These are phyloP conservation scores for Uloborus diversus DNA, from an alignment of 1,140 invertebrate species.

Conservation along the genomic window DNA sequence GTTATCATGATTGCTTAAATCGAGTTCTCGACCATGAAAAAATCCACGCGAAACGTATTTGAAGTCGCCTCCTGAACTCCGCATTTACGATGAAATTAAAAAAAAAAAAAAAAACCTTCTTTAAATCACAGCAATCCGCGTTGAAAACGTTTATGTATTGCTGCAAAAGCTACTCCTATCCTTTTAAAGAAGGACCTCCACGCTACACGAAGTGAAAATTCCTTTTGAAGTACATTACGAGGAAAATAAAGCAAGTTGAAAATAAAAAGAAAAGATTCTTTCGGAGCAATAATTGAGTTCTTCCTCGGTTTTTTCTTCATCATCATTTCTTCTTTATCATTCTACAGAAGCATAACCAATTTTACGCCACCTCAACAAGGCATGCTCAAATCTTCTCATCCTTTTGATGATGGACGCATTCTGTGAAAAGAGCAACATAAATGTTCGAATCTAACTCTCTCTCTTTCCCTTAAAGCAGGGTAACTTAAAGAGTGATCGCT, in stretches of 20 bases:
- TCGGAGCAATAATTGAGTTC: constrained; percentile 47
- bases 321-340: constrained; percentile 40
- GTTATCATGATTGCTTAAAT: too few relatives aligned
- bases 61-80: too few relatives aligned
- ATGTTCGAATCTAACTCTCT: constrained; percentile 4
- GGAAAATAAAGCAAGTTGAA: neutral
- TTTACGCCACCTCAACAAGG: constrained; percentile 44
- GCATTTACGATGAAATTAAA: too few relatives aligned
- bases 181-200: too few relatives aligned
- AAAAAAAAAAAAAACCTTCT: too few relatives aligned
- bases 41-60: too few relatives aligned
- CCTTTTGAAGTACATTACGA: constrained; percentile 38
- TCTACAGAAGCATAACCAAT: constrained; percentile 34
- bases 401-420: constrained; percentile 36
- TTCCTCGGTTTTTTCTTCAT: constrained; percentile 35
- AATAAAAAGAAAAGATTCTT: neutral
- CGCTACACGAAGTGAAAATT: constrained; percentile 43
- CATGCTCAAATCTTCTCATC: constrained; percentile 35
- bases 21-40: too few relatives aligned
- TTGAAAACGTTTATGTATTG: too few relatives aligned
- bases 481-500: constrained; percentile 25
- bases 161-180: too few relatives aligned
- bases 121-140: too few relatives aligned
- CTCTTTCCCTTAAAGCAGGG: constrained; percentile 26
- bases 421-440: constrained; percentile 52